phyloP scores from a whole-genome alignment of 1,140 invertebrate species.

The Neuroterus valhalla region DNA sequence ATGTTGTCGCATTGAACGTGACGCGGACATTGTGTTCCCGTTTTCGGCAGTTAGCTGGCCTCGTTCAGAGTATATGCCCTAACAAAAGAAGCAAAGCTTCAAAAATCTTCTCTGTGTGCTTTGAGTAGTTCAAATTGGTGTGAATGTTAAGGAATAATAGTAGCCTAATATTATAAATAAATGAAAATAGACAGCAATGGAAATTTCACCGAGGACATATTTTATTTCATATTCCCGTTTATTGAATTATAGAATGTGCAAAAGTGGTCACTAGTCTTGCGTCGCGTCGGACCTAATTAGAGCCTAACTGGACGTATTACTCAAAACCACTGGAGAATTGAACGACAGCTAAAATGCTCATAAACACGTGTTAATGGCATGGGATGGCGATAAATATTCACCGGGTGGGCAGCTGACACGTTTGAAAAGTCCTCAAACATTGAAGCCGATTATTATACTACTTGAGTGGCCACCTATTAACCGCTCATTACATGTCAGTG shows the following conservation, averaged over 20 bases:
- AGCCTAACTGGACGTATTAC: slow-evolving; percentile 18
- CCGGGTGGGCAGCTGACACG: slow-evolving; percentile 1
- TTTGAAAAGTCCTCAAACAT: slow-evolving; percentile 16
- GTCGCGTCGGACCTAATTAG: slow-evolving; percentile 1
- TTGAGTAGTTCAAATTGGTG: too few species aligned
- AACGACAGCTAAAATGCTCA: neutral
- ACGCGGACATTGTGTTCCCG: too few species aligned
- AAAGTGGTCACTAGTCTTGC: neutral
- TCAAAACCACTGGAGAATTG: slow-evolving; percentile 18
- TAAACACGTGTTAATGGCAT: slow-evolving; percentile 17
- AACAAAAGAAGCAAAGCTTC: too few species aligned
- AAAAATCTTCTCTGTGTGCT: too few species aligned
- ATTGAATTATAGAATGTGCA: neutral
- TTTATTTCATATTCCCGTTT: neutral
- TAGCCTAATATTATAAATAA: too few species aligned
- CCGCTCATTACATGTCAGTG: neutral
- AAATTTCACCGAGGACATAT: too few species aligned
- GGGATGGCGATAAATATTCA: slow-evolving; percentile 16
- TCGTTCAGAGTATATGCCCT: too few species aligned
- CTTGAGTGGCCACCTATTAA: neutral
- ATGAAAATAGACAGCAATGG: too few species aligned
- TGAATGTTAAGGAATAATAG: too few species aligned
- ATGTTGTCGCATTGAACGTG: too few species aligned
- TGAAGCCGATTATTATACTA: slow-evolving; percentile 8
- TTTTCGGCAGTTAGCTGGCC: too few species aligned